phyloP scores from a whole-genome alignment of 2,888 invertebrate species.

The Apocheima hispidaria region DNA sequence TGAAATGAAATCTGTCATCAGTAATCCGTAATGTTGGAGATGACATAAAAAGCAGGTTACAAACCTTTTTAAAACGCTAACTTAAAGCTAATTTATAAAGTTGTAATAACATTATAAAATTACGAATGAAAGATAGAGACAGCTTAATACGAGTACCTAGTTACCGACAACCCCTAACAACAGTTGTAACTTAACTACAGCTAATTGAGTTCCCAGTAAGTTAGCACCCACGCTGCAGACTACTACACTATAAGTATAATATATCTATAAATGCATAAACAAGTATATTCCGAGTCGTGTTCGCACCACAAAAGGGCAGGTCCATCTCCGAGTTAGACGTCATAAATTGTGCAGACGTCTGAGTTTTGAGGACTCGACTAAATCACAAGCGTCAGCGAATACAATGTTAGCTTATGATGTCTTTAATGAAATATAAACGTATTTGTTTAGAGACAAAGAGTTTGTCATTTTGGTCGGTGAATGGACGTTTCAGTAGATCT shows the following conservation, averaged over 20 bases:
- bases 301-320: conserved; percentile 67
- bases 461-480: no score
- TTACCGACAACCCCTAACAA: neutral
- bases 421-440: no score
- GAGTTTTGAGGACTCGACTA: conserved; percentile 48
- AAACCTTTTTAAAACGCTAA: no score
- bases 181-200: conserved; percentile 11
- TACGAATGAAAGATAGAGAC: no score
- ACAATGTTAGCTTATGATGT: neutral
- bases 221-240: neutral
- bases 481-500: no score
- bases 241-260: neutral
- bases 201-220: conserved; percentile 6
- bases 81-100: no score
- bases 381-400: conserved; percentile 33
- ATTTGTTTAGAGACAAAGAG: no score
- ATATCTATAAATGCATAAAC: conserved; percentile 15
- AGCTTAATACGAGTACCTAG: no score
- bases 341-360: conserved; percentile 72
- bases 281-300: conserved; percentile 49
- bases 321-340: conserved; percentile 67
- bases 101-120: no score
- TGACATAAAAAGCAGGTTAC: no score
- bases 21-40: no score
- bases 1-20: no score